Evolutionary conservation across 2,888 invertebrate species (phyloP), one percentile per base, ranked within the genome.

Genomic region (Dasysyrphus albostriatus): DNA sequence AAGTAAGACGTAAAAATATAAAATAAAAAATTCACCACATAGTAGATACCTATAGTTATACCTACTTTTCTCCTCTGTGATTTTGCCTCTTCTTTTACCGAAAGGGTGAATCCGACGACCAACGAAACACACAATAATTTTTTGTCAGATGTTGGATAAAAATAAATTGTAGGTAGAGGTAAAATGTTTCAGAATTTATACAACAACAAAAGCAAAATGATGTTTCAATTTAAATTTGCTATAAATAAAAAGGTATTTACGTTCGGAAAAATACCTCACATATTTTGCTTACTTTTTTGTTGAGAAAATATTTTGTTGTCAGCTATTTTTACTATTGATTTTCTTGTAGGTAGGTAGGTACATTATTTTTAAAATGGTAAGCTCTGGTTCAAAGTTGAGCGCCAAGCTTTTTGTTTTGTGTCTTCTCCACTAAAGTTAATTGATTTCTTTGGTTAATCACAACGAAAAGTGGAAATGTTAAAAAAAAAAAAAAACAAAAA

Each of bases 311-410:
- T 59, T 39, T 59, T 16, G 1, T 59, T 59, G 59, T 6, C 4
- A 37, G 19, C 19, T 59, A 59, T 39, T 59, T 59, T 39, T 59
- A 39, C 9, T 5, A 34, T 34, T 1, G 5, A 34, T 51, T 69
- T 34, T 37, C 37, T 42, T n/a, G n/a, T n/a, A n/a, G n/a, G n/a
- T n/a, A n/a, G n/a, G n/a, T n/a, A n/a, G n/a, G 47, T 34, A 9
- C 6, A 1, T 44, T 44, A n/a, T 12, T 6, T n/a, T 44, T 44
- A 6, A 19, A 49, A n/a, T 54, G 54, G 54, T 69, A 54, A 54
- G 39, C n/a, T 67, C n/a, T 67, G 12, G 67, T 69, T 51, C 67
- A 69, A 37, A 69, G 67, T 69, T 69, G 37, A 69, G 37, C 9
- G 34, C 16, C 10, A n/a, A 39, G 5, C 6, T 24, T 14, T 42